These are phyloP conservation scores for Epinotia ramella DNA, from an alignment of 2,888 invertebrate species.

Conservation along the genomic window DNA sequence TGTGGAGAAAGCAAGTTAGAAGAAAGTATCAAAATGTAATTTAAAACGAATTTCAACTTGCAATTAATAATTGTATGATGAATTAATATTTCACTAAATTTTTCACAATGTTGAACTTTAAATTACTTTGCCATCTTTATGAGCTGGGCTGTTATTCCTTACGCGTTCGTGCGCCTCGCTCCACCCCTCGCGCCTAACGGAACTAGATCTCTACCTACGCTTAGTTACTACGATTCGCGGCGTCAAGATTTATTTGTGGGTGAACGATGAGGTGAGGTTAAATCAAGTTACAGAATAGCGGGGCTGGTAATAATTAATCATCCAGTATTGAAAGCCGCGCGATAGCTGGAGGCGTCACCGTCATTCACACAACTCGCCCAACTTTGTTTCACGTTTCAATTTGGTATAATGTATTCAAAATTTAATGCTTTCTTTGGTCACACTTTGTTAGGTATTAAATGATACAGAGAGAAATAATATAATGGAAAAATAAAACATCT, in stretches of 20 bases:
- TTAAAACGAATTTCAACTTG: background rate
- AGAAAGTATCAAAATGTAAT: background rate
- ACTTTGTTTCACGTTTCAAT: slow-evolving; percentile 1
- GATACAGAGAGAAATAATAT: too few species aligned
- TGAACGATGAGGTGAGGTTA: too few species aligned
- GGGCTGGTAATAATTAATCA: slow-evolving; percentile 33
- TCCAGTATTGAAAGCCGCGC: slow-evolving; percentile 20
- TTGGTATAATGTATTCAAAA: slow-evolving; percentile 17
- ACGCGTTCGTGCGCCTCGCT: too few species aligned
- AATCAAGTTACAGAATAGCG: too few species aligned
- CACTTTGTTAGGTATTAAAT: background rate
- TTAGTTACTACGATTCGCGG: too few species aligned
- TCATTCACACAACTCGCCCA: slow-evolving; percentile 13
- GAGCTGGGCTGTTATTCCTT: slow-evolving; percentile 8
- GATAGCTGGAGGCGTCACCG: slow-evolving; percentile 16
- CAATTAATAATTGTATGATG: background rate
- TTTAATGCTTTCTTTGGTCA: background rate
- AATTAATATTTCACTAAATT: slow-evolving; percentile 3
- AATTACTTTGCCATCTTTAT: slow-evolving; percentile 24
- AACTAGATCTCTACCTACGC: too few species aligned
- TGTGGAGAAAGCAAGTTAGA: background rate
- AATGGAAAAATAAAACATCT: too few species aligned
- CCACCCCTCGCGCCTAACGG: too few species aligned
- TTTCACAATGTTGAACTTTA: slow-evolving; percentile 16
- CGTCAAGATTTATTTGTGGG: too few species aligned